phyloP scores from a whole-genome alignment of 2,797 vertebrate genomes.

The Coregonus sp. region DNA sequence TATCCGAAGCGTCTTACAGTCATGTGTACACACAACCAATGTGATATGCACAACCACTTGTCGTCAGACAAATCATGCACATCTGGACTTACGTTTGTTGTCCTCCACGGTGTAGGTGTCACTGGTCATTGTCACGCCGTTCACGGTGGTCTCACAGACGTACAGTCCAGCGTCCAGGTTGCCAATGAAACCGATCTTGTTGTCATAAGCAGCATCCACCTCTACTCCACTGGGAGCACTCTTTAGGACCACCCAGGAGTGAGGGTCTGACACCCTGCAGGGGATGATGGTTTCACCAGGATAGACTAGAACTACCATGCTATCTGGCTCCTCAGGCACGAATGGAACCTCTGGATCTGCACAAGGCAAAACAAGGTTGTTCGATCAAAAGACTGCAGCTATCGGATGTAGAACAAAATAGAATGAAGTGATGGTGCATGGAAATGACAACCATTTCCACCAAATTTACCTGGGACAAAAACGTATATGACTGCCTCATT shows the following conservation, averaged over 20 bases:
- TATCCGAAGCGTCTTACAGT: no score
- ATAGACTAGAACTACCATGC: slow-evolving; percentile 70
- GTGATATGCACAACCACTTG: slow-evolving; percentile 28
- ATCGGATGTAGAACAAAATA: no score
- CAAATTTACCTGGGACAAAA: slow-evolving; percentile 85
- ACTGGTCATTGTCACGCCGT: slow-evolving; percentile 70
- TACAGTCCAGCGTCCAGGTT: slow-evolving; percentile 79
- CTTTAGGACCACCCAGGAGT: slow-evolving; percentile 76
- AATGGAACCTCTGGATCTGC: slow-evolving; percentile 85
- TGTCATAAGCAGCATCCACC: slow-evolving; percentile 76
- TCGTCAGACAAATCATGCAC: slow-evolving; percentile 31
- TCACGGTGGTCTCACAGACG: slow-evolving; percentile 80
- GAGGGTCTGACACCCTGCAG: slow-evolving; percentile 85
- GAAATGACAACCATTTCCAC: neutral
- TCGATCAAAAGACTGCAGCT: neutral
- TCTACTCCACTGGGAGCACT: slow-evolving; percentile 66
- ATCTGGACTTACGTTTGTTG: slow-evolving; percentile 73
- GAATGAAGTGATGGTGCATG: neutral
- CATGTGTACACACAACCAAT: no score
- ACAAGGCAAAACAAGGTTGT: neutral
- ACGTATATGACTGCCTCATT: slow-evolving; percentile 82
- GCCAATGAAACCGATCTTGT: slow-evolving; percentile 83
- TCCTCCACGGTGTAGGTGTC: slow-evolving; percentile 79
- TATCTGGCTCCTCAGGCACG: slow-evolving; percentile 72
- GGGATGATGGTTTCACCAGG: slow-evolving; percentile 74